Conservation (phyloP, 2,113 vertebrate genomes). For the Oncorhynchus gorbuscha region DNA sequence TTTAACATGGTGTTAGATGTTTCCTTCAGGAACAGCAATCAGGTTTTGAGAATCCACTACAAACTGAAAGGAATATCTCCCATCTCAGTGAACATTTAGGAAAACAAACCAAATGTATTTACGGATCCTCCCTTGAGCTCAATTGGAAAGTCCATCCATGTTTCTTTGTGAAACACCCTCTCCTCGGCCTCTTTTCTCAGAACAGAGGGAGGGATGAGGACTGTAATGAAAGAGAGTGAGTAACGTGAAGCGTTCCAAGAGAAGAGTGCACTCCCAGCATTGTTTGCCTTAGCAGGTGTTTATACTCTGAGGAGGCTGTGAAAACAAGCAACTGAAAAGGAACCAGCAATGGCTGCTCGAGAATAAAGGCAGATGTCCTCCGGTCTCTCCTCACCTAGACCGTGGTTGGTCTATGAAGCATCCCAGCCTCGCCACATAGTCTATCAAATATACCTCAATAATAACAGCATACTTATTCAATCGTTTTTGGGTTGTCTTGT, state of each 20-base stretch:
- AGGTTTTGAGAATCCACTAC: too few relatives aligned
- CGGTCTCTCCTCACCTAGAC: too few relatives aligned
- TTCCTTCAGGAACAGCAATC: too few relatives aligned
- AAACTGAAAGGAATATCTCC: too few relatives aligned
- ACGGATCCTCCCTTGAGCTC: too few relatives aligned
- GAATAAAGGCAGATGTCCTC: neutral
- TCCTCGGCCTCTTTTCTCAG: neutral
- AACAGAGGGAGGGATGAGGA: neutral
- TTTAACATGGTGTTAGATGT: too few relatives aligned
- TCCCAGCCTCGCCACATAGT: neutral
- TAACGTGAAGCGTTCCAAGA: neutral
- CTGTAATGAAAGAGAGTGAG: neutral
- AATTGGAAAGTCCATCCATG: too few relatives aligned
- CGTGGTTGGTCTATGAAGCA: conserved; percentile 26
- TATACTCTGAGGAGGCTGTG: conserved; percentile 31
- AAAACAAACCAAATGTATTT: too few relatives aligned
- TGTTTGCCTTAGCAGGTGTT: conserved; percentile 43
- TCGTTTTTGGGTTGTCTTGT: too few relatives aligned
- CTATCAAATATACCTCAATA: neutral
- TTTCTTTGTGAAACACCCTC: too few relatives aligned
- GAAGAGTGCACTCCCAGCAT: conserved; percentile 1
- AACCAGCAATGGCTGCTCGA: neutral
- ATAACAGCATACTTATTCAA: too few relatives aligned
- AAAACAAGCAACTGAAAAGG: neutral
- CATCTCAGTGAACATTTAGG: too few relatives aligned